A percentile compares a stretch with the other conserved stretches of the same genome.
Conservation (phyloP, 2,113 vertebrate genomes). For the Arothron firmamentum region DNA sequence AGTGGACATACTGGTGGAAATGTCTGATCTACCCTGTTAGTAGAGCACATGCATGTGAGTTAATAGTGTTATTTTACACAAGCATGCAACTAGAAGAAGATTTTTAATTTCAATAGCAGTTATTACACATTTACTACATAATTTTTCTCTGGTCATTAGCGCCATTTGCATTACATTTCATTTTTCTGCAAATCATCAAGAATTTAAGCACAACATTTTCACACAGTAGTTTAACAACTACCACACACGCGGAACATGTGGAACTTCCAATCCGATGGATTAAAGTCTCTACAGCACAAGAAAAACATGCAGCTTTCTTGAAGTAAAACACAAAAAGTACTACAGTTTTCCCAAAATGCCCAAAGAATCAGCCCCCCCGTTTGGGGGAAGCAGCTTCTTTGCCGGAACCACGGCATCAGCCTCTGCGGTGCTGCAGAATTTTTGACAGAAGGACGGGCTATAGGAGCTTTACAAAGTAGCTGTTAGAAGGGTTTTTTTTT, state of each 20-base stretch:
- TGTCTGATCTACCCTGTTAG: slow-evolving; percentile 36
- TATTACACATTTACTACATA: background rate
- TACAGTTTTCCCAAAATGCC: slow-evolving; percentile 5
- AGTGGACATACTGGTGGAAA: background rate
- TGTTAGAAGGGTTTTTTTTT: background rate
- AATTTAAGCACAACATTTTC: background rate
- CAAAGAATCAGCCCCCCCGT: slow-evolving; percentile 31
- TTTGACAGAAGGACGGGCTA: background rate
- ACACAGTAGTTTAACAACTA: background rate
- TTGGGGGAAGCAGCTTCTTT: slow-evolving; percentile 42
- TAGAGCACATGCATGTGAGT: slow-evolving; percentile 39
- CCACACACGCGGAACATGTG: no score
- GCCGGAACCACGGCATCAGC: slow-evolving; percentile 34
- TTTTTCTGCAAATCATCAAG: background rate
- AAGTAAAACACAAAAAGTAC: no score
- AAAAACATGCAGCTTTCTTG: no score
- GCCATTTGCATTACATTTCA: background rate
- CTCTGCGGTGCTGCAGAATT: slow-evolving; percentile 26
- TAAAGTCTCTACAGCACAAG: no score
- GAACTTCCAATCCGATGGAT: no score
- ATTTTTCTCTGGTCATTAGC: background rate
- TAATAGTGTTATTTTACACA: slow-evolving; percentile 37
- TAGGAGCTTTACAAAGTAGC: background rate
- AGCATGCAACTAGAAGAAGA: slow-evolving; percentile 10
- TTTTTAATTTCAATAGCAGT: background rate